phyloP scores from a whole-genome alignment of 2,113 vertebrate species.

The Barnardius zonarius region DNA sequence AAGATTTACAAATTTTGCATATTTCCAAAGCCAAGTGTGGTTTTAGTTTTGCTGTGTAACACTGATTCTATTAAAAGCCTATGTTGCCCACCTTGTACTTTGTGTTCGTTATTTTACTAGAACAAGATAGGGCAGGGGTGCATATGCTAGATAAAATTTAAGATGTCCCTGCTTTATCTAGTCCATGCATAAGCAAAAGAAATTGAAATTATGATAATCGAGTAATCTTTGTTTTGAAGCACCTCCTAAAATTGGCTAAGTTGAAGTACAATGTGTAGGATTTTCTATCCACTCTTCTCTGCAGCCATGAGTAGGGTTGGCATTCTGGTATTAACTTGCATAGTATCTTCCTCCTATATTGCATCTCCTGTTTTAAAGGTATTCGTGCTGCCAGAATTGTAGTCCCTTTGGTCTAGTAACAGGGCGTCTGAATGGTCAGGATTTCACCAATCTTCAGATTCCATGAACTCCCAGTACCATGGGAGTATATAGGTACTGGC shows the following conservation, averaged over 20 bases:
- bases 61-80: neutral
- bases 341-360: neutral
- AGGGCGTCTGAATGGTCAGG: neutral
- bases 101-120: neutral
- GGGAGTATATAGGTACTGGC: neutral
- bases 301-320: neutral
- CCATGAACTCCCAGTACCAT: neutral
- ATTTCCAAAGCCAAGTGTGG: neutral
- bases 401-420: neutral
- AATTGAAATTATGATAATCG: neutral
- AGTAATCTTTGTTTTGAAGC: neutral
- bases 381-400: neutral
- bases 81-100: neutral
- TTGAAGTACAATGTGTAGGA: neutral
- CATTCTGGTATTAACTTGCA: neutral
- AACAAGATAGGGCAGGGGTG: neutral
- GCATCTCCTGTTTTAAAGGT: neutral
- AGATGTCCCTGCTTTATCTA: neutral
- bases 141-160: neutral
- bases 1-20: neutral
- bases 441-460: neutral
- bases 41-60: neutral
- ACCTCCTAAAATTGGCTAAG: neutral
- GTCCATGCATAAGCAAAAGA: neutral
- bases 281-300: fast-evolving